Evolutionary conservation across 2,888 invertebrate genomes (phyloP), one percentile per base, ranked within the genome.

Genomic region (Brachypalpus laphriformis): DNA sequence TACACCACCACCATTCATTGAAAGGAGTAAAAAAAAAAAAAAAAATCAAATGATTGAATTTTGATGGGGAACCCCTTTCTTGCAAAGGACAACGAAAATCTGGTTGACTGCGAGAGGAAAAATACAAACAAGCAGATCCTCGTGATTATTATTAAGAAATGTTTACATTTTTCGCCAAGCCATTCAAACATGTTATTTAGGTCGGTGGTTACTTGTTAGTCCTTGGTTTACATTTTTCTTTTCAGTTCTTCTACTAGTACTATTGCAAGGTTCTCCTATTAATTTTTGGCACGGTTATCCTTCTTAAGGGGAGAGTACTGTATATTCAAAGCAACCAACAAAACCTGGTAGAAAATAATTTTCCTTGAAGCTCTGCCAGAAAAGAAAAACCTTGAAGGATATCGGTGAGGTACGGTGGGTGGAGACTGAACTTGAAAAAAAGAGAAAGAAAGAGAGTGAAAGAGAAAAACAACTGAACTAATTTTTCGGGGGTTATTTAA

Each of bases 161-260:
- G 78, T 65, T 78, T 77, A 71, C 63, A 65, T 65, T 49, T 78
- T 63, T 47, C 49, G 51, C 57, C 28, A 66, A 42, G 31, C 72
- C 72, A 80, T 74, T 72, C 40, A 72, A 59, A 66, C 40, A 72
- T 59, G 49, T 65, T 72, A 74, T 80, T 51, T 80, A 66, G 80
- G 80, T 80, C 77, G 61, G 49, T 20, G 78, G 71, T 37, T 65
- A 34, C 63, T 31, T 47, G 71, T 31, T 47, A 57, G 57, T 75
- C 66, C 57, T 76, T 59, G 56, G 14, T 16, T 31, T 3, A 11
- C 16, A 14, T 18, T 45, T 22, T 40, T 22, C 3, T 16, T 40
- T 31, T 40, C 16, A 25, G 3, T 34, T 8, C 34, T 34, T 3
- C 7, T 20, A 28, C 42, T 40, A 51, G 16, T 61, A 5, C 20